These are phyloP conservation scores for Dynastes maya DNA, from an alignment of 2,888 invertebrate genomes.

Conservation along the genomic window DNA sequence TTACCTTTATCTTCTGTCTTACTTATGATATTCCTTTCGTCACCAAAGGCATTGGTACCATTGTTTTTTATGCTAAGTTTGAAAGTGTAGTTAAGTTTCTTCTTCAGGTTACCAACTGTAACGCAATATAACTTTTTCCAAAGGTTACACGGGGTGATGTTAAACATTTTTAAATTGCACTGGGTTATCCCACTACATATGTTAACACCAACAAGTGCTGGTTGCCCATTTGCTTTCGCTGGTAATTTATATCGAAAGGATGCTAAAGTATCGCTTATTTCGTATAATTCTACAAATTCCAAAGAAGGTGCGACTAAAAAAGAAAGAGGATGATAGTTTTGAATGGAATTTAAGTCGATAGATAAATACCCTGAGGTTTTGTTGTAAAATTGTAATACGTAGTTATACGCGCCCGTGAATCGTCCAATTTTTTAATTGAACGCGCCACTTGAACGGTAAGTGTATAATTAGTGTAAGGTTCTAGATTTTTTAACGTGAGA, in stretches of 20 bases:
- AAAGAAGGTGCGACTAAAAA: slow-evolving; percentile 63
- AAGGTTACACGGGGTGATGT: slow-evolving; percentile 61
- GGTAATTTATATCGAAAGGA: slow-evolving; percentile 65
- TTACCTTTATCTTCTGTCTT: slow-evolving; percentile 61
- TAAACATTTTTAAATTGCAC: slow-evolving; percentile 59
- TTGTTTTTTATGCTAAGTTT: slow-evolving; percentile 63
- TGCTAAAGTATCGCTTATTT: slow-evolving; percentile 61
- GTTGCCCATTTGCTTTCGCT: slow-evolving; percentile 59
- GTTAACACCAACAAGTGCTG: slow-evolving; percentile 60
- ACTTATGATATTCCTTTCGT: slow-evolving; percentile 57
- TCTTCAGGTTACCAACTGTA: slow-evolving; percentile 60
- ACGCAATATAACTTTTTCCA: slow-evolving; percentile 64
- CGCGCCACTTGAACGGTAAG: slow-evolving; percentile 60
- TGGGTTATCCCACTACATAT: slow-evolving; percentile 60
- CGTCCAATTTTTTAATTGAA: slow-evolving; percentile 52
- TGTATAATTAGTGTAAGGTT: slow-evolving; percentile 62
- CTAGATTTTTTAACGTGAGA: slow-evolving; percentile 58
- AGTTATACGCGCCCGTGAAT: slow-evolving; percentile 50
- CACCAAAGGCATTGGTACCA: slow-evolving; percentile 62
- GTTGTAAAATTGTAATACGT: slow-evolving; percentile 61
- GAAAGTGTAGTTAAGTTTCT: slow-evolving; percentile 60
- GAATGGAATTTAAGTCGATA: slow-evolving; percentile 10
- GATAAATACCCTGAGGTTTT: slow-evolving; percentile 62
- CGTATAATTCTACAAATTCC: slow-evolving; percentile 64
- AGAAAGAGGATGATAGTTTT: not conserved